Conservation (phyloP, 2,113 vertebrate genomes). For the Scophthalmus maximus region DNA sequence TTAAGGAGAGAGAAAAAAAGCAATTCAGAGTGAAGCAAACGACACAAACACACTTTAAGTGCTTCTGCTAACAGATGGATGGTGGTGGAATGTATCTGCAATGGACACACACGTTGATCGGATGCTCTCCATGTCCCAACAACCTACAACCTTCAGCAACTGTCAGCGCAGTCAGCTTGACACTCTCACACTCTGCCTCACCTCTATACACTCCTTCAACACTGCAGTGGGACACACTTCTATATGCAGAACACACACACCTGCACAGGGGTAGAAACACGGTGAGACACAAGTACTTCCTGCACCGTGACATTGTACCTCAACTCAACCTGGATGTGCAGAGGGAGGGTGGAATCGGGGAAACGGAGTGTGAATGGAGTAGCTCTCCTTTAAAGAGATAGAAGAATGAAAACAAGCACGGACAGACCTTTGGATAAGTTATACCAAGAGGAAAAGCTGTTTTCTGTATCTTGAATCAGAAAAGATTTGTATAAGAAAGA, state of each 20-base stretch:
- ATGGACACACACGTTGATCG: conserved; percentile 38
- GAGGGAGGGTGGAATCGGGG: neutral
- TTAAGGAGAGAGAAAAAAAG: neutral
- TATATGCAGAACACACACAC: conserved; percentile 43
- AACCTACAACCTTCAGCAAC: conserved; percentile 41
- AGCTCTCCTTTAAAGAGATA: neutral
- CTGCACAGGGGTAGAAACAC: conserved; percentile 32
- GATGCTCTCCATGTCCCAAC: conserved; percentile 47
- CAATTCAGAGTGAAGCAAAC: conserved; percentile 9
- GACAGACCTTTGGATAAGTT: too few species aligned
- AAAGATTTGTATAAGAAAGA: conserved; percentile 10
- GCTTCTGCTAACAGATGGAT: conserved; percentile 71
- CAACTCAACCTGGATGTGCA: conserved; percentile 5
- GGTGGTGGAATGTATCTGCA: conserved; percentile 44
- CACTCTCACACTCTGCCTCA: conserved; percentile 69
- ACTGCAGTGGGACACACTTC: conserved; percentile 26
- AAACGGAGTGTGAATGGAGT: neutral
- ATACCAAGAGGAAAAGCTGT: conserved; percentile 2
- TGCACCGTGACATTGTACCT: conserved; percentile 1
- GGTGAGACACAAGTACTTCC: neutral
- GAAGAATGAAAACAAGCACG: conserved; percentile 8
- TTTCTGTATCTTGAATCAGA: neutral
- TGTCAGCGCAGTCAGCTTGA: conserved; percentile 62
- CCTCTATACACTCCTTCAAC: conserved; percentile 72
- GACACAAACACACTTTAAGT: conserved; percentile 52